A percentile compares a stretch with the other conserved stretches of the same genome.
phyloP scores from a whole-genome alignment of 2,888 invertebrate genomes.

The Stictocephala bisonia region DNA sequence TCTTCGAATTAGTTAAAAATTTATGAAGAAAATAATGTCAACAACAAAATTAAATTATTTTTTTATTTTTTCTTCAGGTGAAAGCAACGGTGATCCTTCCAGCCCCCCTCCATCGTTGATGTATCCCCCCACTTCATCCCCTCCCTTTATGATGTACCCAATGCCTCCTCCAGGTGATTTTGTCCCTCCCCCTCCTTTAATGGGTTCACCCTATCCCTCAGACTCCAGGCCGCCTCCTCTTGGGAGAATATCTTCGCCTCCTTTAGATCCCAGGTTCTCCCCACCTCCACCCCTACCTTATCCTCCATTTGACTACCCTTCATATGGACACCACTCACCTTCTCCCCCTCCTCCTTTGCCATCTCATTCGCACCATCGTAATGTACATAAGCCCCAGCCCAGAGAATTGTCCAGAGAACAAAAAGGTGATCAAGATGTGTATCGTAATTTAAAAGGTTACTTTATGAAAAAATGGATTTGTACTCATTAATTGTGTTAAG shows the following conservation, averaged over 20 bases:
- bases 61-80: slow-evolving; percentile 44
- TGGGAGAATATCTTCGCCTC: slow-evolving; percentile 65
- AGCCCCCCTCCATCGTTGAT: slow-evolving; percentile 63
- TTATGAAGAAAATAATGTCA: too few relatives aligned
- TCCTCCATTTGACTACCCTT: slow-evolving; percentile 61
- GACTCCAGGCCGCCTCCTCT: slow-evolving; percentile 63
- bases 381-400: slow-evolving; percentile 65
- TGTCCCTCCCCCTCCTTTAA: slow-evolving; percentile 64
- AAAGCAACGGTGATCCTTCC: slow-evolving; percentile 64
- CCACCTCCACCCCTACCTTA: slow-evolving; percentile 66
- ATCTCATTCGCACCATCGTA: slow-evolving; percentile 66
- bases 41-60: neutral
- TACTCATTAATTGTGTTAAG: too few relatives aligned
- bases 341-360: slow-evolving; percentile 59
- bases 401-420: slow-evolving; percentile 64
- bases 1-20: too few relatives aligned
- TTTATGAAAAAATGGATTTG: neutral
- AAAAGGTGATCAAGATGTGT: slow-evolving; percentile 60
- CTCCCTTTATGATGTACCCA: slow-evolving; percentile 65
- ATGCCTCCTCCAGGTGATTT: slow-evolving; percentile 69
- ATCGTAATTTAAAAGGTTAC: too few relatives aligned
- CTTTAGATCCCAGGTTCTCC: slow-evolving; percentile 64
- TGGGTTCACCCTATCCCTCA: slow-evolving; percentile 67
- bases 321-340: slow-evolving; percentile 61
- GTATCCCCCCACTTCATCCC: slow-evolving; percentile 67